Conservation (phyloP, 2,113 vertebrate species). For the Crypturellus undulatus region DNA sequence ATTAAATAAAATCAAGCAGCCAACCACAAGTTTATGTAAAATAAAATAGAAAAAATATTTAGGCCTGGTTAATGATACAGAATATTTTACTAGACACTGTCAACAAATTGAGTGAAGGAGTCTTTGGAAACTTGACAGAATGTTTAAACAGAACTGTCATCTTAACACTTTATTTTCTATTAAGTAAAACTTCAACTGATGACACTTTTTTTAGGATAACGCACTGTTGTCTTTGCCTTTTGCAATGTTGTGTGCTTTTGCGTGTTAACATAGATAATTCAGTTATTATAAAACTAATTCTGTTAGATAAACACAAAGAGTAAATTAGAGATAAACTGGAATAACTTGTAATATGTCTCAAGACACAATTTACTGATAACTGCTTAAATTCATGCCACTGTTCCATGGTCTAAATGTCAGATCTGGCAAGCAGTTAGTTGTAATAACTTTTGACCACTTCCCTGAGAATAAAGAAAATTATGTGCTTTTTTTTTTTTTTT, state of each 20-base stretch:
- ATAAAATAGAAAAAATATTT: conserved; percentile 35
- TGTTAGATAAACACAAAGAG: neutral
- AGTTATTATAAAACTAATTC: neutral
- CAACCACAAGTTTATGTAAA: conserved; percentile 11
- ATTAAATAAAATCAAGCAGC: neutral
- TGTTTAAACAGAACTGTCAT: neutral
- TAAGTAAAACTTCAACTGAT: neutral
- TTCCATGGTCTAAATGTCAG: neutral
- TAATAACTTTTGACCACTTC: neutral
- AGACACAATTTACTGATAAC: neutral
- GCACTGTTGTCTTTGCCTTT: neutral
- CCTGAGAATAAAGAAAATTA: neutral
- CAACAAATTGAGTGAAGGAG: conserved; percentile 31
- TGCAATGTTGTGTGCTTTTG: neutral
- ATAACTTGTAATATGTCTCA: neutral
- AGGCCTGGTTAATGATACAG: neutral
- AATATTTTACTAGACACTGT: conserved; percentile 14
- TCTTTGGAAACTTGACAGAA: conserved; percentile 34
- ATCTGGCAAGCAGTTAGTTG: neutral
- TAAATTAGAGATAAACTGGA: neutral
- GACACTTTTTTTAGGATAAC: neutral
- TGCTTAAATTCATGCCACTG: neutral
- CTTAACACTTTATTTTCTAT: neutral
- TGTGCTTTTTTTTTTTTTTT: neutral
- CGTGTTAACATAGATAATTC: neutral